Base-by-base conservation (phyloP, 1,140 invertebrate species). In the Heliconius eleuchia region DNA sequence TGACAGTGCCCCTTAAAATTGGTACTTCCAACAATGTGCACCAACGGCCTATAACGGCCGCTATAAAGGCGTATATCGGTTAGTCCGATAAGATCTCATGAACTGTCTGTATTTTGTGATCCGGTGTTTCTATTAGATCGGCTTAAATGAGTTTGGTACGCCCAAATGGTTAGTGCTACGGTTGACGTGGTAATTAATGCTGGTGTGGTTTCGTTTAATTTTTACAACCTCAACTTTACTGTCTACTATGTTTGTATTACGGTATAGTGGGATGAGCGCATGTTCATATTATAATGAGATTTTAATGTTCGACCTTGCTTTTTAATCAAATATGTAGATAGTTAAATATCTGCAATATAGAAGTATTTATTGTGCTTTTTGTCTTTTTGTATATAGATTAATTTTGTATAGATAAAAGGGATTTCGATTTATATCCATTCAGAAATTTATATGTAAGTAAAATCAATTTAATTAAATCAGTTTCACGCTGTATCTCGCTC, bases 131-230 rank as follows among this genome's bases (percentile, higher is more conserved):
- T 82, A 82, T 82, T 82, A 82, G 80, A 76, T 71, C 77, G 77
- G 74, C 42, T 78, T 74, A 79, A 82, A 82, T 82, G 74, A 79
- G 77, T 78, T 82, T 82, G 79, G 70, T 74, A 82, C 80, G 74
- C 77, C 77, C 74, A 79, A 76, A 79, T 73, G 78, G 74, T 71
- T 74, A 39, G 19, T n/a, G 52, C 27, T 46, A 71, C 74, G 60
- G 46, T 75, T 66, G 73, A 30, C 50, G 60, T 27, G 19, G 74
- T 76, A 80, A 80, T 80, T 76, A 76, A 76, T 80, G 37, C 8
- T 23, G 57, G 60, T 42, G 73, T 70, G 42, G 18, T 79, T 75
- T 18, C 30, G 66, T 78, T 78, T 73, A 57, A 78, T 78, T 78
- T 78, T 78, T 76, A 23, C 74, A 60, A 60, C 57, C 57, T 27